Base-by-base conservation (phyloP, 2,888 invertebrate genomes). In the Acleris holmiana region DNA sequence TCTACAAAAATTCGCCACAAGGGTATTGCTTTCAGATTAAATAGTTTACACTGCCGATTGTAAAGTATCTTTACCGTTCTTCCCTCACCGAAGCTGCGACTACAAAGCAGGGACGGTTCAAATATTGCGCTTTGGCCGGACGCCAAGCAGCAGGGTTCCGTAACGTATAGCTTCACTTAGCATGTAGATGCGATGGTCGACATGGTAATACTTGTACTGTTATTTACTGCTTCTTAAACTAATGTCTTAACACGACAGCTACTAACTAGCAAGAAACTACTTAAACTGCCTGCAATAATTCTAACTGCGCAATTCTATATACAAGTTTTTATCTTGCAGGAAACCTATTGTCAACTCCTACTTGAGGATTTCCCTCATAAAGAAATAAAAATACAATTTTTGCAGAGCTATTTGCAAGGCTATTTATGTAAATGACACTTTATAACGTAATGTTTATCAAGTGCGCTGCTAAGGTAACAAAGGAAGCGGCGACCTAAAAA, bases 81-180 rank as follows among this genome's bases (percentile, higher is more conserved):
- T 47, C 59, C 59, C 54, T 59, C 35, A 40, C 40, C 49, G 17
- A 44, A 23, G 17, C 49, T 19, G 19, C 54, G 29, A 46, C 19
- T 54, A 59, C 54, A 25, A 18, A 53, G 47, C 56, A 47, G 18
- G 29, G 47, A 10, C 47, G 59, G 54, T 29, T 59, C 49, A 59
- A 65, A 65, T 59, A 65, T 49, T 49, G 59, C 59, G 18, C 53
- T 48, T 49, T 65, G 64, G 64, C 64, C n/a, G 44, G 2, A 13
- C 25, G 64, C 64, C 64, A 44, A 44, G 44, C 44, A 65, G 54
- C 49, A 44, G 23, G 49, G 29, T 23, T 21, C 62, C 40, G 54
- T 59, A 54, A 65, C 54, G 64, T 65, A 59, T 65, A 55, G 58
- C 59, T 59, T 59, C 59, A 59, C 64, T 59, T 59, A 55, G 49